Conservation (phyloP, 2,888 invertebrate species). For the Scaptomyza caliginosa region DNA sequence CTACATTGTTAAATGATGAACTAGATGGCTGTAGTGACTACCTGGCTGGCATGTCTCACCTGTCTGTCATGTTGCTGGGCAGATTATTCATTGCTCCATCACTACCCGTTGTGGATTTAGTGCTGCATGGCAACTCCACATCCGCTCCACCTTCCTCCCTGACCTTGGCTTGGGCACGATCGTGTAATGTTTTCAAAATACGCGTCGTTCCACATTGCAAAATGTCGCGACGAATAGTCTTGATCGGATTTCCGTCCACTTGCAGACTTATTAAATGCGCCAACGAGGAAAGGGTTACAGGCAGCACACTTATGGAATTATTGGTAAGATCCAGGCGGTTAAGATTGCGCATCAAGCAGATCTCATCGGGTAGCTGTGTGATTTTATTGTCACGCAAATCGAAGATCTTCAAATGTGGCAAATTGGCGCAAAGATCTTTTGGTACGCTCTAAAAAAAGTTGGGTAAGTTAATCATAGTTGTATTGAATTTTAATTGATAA, state of each 20-base stretch:
- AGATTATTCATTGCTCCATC: constrained; percentile 76
- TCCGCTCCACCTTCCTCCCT: constrained; percentile 30
- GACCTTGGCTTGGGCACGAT: constrained; percentile 83
- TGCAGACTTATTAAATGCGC: constrained; percentile 92
- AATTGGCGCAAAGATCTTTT: constrained; percentile 88
- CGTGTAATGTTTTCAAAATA: constrained; percentile 90
- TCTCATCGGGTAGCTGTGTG: constrained; percentile 90
- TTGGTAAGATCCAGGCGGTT: constrained; percentile 93
- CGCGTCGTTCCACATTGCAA: constrained; percentile 92
- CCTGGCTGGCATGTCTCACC: constrained; percentile 50
- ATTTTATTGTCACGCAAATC: constrained; percentile 94
- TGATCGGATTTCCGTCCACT: constrained; percentile 94
- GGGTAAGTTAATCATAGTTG: not conserved
- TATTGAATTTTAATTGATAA: too few species aligned
- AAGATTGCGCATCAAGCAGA: constrained; percentile 89
- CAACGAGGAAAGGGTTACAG: constrained; percentile 88
- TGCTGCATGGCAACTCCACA: not conserved
- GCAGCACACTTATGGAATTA: constrained; percentile 89
- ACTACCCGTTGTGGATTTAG: not conserved
- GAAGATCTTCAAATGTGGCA: constrained; percentile 89
- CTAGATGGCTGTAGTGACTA: not conserved
- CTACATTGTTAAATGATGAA: constrained; percentile 29
- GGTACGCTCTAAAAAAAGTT: constrained; percentile 87
- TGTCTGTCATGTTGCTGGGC: constrained; percentile 62
- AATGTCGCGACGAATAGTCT: constrained; percentile 92